These are phyloP conservation scores for Trachymyrmex cornetzi DNA, from an alignment of 1,140 invertebrate species.

Conservation along the genomic window DNA sequence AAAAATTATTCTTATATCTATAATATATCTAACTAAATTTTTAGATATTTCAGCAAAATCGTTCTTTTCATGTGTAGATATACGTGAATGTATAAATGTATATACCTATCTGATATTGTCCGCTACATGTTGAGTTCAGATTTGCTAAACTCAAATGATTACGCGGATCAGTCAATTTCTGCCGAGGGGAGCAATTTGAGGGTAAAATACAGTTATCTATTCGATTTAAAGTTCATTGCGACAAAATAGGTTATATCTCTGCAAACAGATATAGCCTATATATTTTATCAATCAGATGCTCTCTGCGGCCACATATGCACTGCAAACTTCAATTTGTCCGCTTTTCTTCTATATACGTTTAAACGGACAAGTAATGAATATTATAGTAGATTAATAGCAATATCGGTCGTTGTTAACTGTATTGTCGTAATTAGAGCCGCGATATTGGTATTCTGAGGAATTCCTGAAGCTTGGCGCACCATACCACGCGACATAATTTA, in stretches of 20 bases:
- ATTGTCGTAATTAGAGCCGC: slow-evolving; percentile 73
- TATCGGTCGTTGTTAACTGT: slow-evolving; percentile 73
- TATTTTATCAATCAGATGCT: background rate
- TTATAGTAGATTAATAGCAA: slow-evolving; percentile 65
- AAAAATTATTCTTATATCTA: no score
- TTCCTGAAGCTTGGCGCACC: slow-evolving; percentile 68
- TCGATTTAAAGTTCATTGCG: background rate
- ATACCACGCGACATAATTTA: slow-evolving; percentile 78
- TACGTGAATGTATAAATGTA: background rate
- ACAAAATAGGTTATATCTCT: background rate
- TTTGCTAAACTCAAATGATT: slow-evolving; percentile 10
- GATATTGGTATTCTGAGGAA: slow-evolving; percentile 76
- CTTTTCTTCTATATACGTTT: background rate
- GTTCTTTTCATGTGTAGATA: background rate
- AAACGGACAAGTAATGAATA: slow-evolving; percentile 27
- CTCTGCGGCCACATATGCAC: background rate
- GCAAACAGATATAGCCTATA: background rate
- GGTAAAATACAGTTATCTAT: background rate
- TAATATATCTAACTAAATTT: no score
- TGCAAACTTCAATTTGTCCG: background rate
- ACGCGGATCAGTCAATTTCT: background rate
- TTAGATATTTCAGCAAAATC: no score
- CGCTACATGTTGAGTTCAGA: background rate
- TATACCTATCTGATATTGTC: background rate
- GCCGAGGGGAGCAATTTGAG: background rate